These are phyloP conservation scores for Triplophysa rosa DNA, from an alignment of 2,113 vertebrate genomes.

Conservation along the genomic window DNA sequence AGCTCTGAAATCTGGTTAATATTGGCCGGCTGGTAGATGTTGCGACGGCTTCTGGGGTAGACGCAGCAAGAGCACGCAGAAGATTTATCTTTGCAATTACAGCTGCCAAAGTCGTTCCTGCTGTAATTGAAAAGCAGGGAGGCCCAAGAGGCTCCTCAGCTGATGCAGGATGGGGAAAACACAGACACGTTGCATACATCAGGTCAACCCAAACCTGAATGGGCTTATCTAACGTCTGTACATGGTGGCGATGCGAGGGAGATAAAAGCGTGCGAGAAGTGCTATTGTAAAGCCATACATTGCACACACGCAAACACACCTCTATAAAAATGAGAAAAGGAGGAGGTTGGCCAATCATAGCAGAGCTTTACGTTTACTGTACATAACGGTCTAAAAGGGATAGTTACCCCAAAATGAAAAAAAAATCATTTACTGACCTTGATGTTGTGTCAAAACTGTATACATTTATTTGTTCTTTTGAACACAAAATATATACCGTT, in stretches of 20 bases:
- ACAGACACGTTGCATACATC: slow-evolving; percentile 29
- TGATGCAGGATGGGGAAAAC: slow-evolving; percentile 17
- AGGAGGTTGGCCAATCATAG: no score
- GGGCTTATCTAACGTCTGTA: slow-evolving; percentile 30
- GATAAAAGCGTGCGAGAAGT: slow-evolving; percentile 30
- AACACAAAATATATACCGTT: no score
- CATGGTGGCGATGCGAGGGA: slow-evolving; percentile 4
- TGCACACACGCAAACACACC: no score
- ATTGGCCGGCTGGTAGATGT: background rate
- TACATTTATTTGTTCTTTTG: no score
- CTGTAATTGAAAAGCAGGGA: slow-evolving; percentile 42
- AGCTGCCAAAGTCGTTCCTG: slow-evolving; percentile 35
- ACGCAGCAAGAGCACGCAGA: slow-evolving; percentile 22
- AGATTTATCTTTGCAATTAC: slow-evolving; percentile 49
- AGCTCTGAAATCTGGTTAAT: slow-evolving; percentile 37
- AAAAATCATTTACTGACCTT: no score
- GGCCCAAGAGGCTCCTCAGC: slow-evolving; percentile 24
- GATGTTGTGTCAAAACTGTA: no score
- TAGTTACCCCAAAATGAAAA: no score
- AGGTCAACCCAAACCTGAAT: slow-evolving; percentile 19
- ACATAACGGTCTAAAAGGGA: no score
- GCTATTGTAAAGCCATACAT: slow-evolving; percentile 15
- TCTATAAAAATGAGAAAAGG: no score
- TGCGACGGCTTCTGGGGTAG: slow-evolving; percentile 11
- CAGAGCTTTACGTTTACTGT: no score